Base-by-base conservation (phyloP, 1,140 invertebrate genomes). In the Meloidogyne exigua region DNA sequence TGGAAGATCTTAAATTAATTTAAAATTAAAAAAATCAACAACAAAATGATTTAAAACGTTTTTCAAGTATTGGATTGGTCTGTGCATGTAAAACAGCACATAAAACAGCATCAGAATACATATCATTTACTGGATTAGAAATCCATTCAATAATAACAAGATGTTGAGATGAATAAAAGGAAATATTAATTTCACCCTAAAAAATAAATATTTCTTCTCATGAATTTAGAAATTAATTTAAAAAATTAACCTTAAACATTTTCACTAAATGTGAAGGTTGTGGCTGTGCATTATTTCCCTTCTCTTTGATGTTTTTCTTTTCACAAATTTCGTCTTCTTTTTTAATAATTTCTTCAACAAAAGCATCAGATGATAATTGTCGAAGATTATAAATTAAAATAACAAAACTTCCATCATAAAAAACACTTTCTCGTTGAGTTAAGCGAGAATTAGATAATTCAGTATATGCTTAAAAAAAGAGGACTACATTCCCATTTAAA, bases 401-500 rank as follows among this genome's bases (percentile, higher is more conserved):
- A 11, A 91, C 88, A 76, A 92, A 85, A 0, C 92, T 92, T 5
- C 94, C 94, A 12, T 90, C 91, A 89, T 94, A 98, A 44, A 92
- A 91, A 36, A 98, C 90, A 76, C 93, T 95, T 87, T 95, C 92
- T 42, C 94, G 90, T 88, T 98, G 95, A 64, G 92, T 92, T 32
- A 99, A 93, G 80, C 93, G 92, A 78, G 93, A 95, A 90, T 94
- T 94, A 32, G 92, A 93, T 90, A 98, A 92, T 84, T 98, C 95
- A 3, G 95, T 98, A 88, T 99, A 99, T 87, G 95, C 92, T 93
- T 88, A 62, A 89, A 39, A 75, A 71, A 9, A 70, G 5, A n/a
- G 4, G 57, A 44, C 23, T 2, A 44, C 3, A 28, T 32, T 32
- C 28, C 7, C 7, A 3, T 32, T 32, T 32, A 32, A 32, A 3